Base-by-base conservation (phyloP, 2,888 invertebrate genomes). In the Sesamia inferens region DNA sequence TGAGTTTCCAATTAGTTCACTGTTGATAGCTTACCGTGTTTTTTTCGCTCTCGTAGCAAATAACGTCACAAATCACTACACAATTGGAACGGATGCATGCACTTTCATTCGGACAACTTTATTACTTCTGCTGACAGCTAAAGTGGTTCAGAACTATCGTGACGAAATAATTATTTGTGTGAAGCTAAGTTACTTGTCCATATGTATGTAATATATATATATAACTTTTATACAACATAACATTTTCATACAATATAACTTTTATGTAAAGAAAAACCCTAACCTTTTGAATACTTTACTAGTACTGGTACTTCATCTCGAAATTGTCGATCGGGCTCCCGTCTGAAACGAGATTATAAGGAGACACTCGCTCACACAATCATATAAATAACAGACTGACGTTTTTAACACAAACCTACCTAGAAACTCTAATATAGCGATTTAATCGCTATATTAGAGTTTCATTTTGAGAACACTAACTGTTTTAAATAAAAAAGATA, bases 1-100 rank as follows among this genome's bases (percentile, higher is more conserved):
- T 42, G 48, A 57, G 55, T 71, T 83, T 65, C 44, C 83, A 79
- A 79, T 75, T 71, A 81, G 51, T 69, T 51, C 22, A 16, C 51
- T 79, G 16, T 62, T 39, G 55, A 63, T 68, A 42, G 19, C 11
- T 31, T 47, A 31, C 11, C 58, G 8, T 10, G 19, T 48, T 64
- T 74, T 72, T 70, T 68, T 39, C 61, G 3, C 1, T 11, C 42
- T 39, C 19, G 16, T 54, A 61, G 22, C 48, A 54, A 71, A 69
- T 74, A 19, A 74, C 66, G 64, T 58, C 71, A 71, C 68, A 63
- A 61, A 19, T 42, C 57, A 72, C 54, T 54, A 39, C 51, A 47
- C 55, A 78, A 74, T 67, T 63, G 54, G 22, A 65, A 54, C 58
- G n/a, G 44, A 51, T 66, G 66, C 57, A 79, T 79, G 57, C 54